Base-by-base conservation (phyloP, 2,888 invertebrate species). In the Chymomyza caudatula region DNA sequence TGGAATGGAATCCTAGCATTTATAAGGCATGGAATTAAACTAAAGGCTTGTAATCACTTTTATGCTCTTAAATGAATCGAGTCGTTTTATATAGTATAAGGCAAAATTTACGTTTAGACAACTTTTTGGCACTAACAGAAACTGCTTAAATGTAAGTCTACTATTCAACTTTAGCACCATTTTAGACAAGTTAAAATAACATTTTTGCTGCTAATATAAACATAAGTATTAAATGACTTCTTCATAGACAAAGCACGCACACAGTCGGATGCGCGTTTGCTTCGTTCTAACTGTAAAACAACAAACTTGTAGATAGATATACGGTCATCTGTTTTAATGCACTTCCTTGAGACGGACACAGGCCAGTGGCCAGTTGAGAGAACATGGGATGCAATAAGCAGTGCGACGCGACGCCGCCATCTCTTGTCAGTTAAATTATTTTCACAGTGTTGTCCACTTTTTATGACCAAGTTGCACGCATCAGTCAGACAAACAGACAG, bases 391-490 rank as follows among this genome's bases (percentile, higher is more conserved):
- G 66, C 15, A 67, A 54, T 67, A 67, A 67, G 60, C 74, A 74
- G 63, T 65, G 25, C 25, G 6, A 6, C 29, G 11, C 65, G 76
- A 70, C 74, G 66, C 60, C 42, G 64, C 19, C 15, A 65, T 54
- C 64, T 59, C 71, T 76, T 84, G 76, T 80, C 72, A 73, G 82
- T 71, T 78, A 84, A 84, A 81, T 78, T 78, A 80, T 76, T 78
- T 77, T 72, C 71, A 71, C 67, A 67, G 71, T 73, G 60, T 71
- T 71, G 67, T 65, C 43, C 53, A 49, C 17, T 58, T 20, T 80
- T 84, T 80, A 84, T 85, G 82, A 79, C 85, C 82, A 82, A 85
- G 77, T 71, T 78, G 85, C 80, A 80, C 80, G 80, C 85, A 80
- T 80, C 77, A 76, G 71, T 85, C 80, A 80, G 85, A 72, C 67